Base-by-base conservation (phyloP, 2,113 vertebrate genomes). In the Gobius niger region DNA sequence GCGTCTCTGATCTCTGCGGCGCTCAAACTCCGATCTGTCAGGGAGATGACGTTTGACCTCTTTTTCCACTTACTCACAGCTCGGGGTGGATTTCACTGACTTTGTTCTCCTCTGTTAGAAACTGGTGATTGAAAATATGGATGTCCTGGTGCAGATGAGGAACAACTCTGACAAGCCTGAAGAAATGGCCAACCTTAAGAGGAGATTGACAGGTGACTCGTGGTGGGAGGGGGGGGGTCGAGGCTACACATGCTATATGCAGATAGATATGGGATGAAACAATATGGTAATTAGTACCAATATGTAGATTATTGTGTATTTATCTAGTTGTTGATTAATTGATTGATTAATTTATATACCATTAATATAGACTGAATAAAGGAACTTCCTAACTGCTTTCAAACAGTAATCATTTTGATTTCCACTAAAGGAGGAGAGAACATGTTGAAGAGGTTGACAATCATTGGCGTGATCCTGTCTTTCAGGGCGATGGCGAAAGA, bases 41-140 rank as follows among this genome's bases (percentile, higher is more conserved):
- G 49, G 14, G 34, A 6, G 34, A 59, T 59, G 56, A 61, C 34
- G 49, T 42, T 1, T 41, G 24, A 67, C 72, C 15, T 56, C 44
- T 69, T 47, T n/a, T 41, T 34, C 19, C 65, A 19, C 46, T 42
- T 47, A 19, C 63, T 68, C 24, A 47, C 46, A 60, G 6, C 50
- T 50, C 3, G 34, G 40, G 44, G 14, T 44, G 47, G 6, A 57
- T 72, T 72, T 49, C 40, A 71, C 12, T 79, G 7, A 16, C 15
- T 69, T 69, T 13, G 13, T 16, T 73, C 11, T 72, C 47, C 15
- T 49, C 56, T 67, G 72, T 49, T 75, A 99, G 97, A 98, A 98
- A 81, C 82, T 99, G 76, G 96, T 98, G 77, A 89, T 88, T 0
- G 97, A 98, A 82, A 98, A 99, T 87, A 99, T 98, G 97, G 97